Conservation (phyloP, 2,113 vertebrate species). For the Calidris pygmaea region DNA sequence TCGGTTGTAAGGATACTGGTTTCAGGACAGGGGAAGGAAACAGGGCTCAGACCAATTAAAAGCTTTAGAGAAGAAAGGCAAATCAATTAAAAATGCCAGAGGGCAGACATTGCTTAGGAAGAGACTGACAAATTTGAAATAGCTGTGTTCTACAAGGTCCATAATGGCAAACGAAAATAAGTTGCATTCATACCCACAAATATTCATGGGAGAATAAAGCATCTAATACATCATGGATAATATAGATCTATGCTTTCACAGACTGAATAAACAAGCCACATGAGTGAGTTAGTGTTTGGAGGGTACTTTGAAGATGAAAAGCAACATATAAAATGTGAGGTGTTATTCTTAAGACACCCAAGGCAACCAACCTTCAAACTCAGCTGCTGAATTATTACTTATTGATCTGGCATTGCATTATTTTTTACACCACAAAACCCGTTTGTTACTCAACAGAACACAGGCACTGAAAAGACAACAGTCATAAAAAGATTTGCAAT, state of each 20-base stretch:
- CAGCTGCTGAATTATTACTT: conserved; percentile 51
- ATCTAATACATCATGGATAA: background rate
- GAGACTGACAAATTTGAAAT: conserved; percentile 25
- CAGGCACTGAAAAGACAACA: background rate
- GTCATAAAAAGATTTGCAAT: background rate
- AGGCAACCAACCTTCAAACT: conserved; percentile 21
- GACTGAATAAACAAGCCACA: background rate
- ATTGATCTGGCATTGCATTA: conserved; percentile 42
- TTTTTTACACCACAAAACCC: background rate
- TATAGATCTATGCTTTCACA: background rate
- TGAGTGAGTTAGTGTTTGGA: background rate
- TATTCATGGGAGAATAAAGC: background rate
- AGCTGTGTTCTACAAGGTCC: background rate
- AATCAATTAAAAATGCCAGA: conserved; percentile 52
- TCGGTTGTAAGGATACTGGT: background rate
- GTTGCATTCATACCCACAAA: background rate
- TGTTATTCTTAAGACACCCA: conserved; percentile 29
- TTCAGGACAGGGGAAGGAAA: background rate
- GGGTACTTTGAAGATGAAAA: conserved; percentile 21
- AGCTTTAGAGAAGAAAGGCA: conserved; percentile 13
- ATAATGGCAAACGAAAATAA: background rate
- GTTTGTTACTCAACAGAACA: background rate
- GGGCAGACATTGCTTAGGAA: background rate
- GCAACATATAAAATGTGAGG: background rate
- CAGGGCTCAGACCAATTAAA: conserved; percentile 9